These are phyloP conservation scores for Trichonephila clavata DNA, from an alignment of 1,140 invertebrate species.

Conservation along the genomic window DNA sequence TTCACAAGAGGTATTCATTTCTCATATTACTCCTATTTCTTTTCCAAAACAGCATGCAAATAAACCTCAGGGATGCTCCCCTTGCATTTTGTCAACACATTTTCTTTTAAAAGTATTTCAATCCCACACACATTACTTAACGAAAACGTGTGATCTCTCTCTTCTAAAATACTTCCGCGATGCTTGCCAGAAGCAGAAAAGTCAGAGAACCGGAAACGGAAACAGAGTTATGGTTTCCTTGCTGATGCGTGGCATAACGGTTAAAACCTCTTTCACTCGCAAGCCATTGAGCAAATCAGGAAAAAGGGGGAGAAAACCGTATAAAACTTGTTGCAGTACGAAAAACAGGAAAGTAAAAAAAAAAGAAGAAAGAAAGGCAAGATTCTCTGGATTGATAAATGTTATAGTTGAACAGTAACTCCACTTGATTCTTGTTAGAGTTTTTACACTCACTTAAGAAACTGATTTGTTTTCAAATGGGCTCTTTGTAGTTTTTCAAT, in stretches of 20 bases:
- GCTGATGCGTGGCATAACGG: conserved; percentile 3
- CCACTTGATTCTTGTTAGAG: neutral
- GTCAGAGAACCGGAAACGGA: neutral
- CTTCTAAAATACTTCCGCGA: neutral
- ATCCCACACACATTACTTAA: no score
- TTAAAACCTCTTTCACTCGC: neutral
- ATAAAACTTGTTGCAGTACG: neutral
- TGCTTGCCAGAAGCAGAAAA: neutral
- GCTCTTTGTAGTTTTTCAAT: neutral
- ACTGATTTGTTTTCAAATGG: neutral
- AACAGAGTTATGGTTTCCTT: neutral
- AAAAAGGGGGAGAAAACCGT: neutral
- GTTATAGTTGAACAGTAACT: no score
- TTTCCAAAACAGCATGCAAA: no score
- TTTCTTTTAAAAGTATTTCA: no score
- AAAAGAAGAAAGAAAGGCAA: neutral
- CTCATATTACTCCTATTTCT: no score
- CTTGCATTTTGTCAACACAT: no score
- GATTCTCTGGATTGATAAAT: no score
- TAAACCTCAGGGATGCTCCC: no score
- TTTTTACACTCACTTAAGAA: neutral
- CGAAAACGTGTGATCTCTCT: neutral
- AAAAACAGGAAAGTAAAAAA: neutral
- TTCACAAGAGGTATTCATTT: no score
- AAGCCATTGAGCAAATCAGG: neutral